Evolutionary conservation across 1,140 invertebrate species (phyloP).

Genomic region (Drosophila sp.): DNA sequence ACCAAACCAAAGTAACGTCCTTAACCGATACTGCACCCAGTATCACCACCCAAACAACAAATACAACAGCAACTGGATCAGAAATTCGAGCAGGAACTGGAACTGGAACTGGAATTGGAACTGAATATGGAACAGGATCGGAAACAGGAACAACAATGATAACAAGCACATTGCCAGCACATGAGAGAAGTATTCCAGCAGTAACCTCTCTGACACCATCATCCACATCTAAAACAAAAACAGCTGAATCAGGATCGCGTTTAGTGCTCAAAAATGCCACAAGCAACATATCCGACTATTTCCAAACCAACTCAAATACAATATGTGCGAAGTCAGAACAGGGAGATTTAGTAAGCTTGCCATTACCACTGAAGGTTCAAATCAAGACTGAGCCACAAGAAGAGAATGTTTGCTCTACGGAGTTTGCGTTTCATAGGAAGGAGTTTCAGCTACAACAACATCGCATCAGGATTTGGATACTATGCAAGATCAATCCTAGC

Average conservation of each 20-base stretch:
- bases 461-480: constrained; percentile 27
- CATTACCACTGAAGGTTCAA: constrained; percentile 53
- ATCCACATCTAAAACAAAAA: background rate
- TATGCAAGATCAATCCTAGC: constrained; percentile 34
- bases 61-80: background rate
- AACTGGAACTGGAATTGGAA: background rate
- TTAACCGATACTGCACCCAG: constrained; percentile 85
- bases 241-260: background rate
- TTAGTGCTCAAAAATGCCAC: background rate
- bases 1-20: constrained; percentile 96
- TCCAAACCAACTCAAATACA: constrained; percentile 29
- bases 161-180: no score
- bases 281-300: constrained; percentile 14
- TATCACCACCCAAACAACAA: constrained; percentile 61
- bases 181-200: constrained; percentile 42
- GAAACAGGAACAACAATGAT: no score
- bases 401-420: constrained; percentile 27
- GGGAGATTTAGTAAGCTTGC: constrained; percentile 11
- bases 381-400: constrained; percentile 78
- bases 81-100: constrained; percentile 16
- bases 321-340: constrained; percentile 28
- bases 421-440: constrained; percentile 44
- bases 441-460: constrained; percentile 32
- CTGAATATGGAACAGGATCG: background rate
- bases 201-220: background rate